Evolutionary conservation across 64 coral and sea anemone species (phyloP), one percentile per base, ranked within the genome.

Genomic region (Hydrozoanthus tunicans): DNA sequence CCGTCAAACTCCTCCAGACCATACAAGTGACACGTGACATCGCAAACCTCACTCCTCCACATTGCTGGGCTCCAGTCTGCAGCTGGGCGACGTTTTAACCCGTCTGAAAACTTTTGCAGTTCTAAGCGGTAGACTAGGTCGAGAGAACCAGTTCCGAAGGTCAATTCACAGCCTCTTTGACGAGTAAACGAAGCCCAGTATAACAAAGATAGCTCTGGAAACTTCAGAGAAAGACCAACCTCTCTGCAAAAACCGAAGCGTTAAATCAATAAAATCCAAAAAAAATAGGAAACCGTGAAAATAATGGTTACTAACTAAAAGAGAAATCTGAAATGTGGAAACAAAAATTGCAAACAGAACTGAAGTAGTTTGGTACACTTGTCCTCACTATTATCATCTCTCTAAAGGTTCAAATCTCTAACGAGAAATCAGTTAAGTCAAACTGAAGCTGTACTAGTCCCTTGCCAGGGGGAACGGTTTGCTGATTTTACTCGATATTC

Each of bases 101-200:
- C 94, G 14, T 95, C 97, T 15, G 80, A 77, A 62, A 92, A 96
- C 52, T 91, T 70, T 76, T 74, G 90, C 6, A 99, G 74, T 3
- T 84, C 70, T 56, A 99, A 90, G 52, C 92, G 70, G 55, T 99
- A 99, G 8, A 93, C 79, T 2, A 93, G 91, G 56, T 94, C 86
- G 5, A 99, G 61, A 59, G 78, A 91, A 58, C 97, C 94, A 59
- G 53, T 81, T 14, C 94, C 97, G 1, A 84, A 82, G 25, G 90
- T 78, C 94, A 99, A 58, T 53, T 95, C 94, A 75, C 86, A 91
- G 62, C 97, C 97, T 58, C 94, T 81, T 7, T 99, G 94, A 17
- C 93, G 94, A 6, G 94, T 91, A 70, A 99, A 95, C 3, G 97
- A 99, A 6, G 94, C 97, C 97, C 97, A 99, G 51, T 99, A 99